Evolutionary conservation across 2,888 invertebrate genomes (phyloP).

Genomic region (Melieria crassipennis): DNA sequence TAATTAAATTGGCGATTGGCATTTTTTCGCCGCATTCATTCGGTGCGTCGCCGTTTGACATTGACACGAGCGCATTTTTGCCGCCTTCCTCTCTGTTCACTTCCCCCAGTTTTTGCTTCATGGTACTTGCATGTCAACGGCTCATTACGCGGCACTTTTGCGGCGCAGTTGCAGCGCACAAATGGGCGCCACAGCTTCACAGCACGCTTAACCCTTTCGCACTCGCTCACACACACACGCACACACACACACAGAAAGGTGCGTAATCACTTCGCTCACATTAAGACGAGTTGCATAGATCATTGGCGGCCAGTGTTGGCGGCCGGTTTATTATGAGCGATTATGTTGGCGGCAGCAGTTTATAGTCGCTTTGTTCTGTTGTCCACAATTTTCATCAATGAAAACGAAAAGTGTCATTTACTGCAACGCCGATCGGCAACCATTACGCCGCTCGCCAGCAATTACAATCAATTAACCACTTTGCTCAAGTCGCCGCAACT

Average conservation of each 20-base stretch:
- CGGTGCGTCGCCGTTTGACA: not conserved
- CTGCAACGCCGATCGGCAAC: constrained; percentile 10
- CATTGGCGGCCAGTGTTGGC: constrained; percentile 1
- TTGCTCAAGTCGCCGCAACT: not conserved
- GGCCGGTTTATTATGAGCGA: constrained; percentile 12
- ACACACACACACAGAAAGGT: constrained; percentile 9
- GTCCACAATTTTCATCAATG: constrained; percentile 37
- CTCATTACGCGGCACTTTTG: no score
- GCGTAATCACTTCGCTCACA: not conserved
- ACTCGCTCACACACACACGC: constrained; percentile 13
- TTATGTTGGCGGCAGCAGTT: not conserved
- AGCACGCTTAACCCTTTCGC: constrained; percentile 28
- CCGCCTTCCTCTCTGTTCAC: no score
- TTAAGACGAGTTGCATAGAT: not conserved
- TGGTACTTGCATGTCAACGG: no score
- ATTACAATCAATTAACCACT: not conserved
- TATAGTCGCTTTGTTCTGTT: not conserved
- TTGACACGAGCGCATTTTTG: not conserved
- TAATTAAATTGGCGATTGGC: constrained; percentile 33
- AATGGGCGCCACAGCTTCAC: no score
- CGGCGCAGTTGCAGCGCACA: no score
- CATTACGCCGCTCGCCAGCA: constrained; percentile 2
- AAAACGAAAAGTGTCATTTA: constrained; percentile 39
- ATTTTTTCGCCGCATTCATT: not conserved
- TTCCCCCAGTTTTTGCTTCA: no score